Base-by-base conservation (phyloP, 2,797 vertebrate genomes). In the Sternotherus odoratus region DNA sequence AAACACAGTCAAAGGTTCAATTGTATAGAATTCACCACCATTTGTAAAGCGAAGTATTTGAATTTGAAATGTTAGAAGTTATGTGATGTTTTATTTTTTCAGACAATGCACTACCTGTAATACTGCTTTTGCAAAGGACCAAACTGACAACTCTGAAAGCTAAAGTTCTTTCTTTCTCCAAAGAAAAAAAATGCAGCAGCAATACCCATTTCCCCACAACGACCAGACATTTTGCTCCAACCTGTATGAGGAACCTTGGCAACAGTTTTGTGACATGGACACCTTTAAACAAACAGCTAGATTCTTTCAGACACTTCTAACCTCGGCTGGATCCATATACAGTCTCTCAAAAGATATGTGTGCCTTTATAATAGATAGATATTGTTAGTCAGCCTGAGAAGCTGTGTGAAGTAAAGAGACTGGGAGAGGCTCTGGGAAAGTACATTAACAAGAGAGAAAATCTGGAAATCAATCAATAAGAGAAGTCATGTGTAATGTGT, bases 291-390 rank as follows among this genome's bases (percentile, higher is more conserved):
- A 95, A 94, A 94, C 94, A 95, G 95, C 86, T 95, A 94, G 17
- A 95, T 95, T 97, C 90, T 89, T 96, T 93, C 86, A 94, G 83
- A 92, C 86, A 94, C 91, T 95, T 92, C 86, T 94, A 92, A 95
- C 90, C 94, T 94, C 87, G 6, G 86, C 80, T 79, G 80, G 95
- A 96, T 96, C 95, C 90, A 95, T 96, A 97, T 39, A 80, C 60
- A 95, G 94, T 80, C 91, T 96, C 90, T 94, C 94, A 66, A 95
- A 95, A 89, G 96, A 91, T 94, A 95, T 95, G 93, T 94, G 95
- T 90, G 95, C 91, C 94, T 96, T 92, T 96, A 95, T 95, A 96
- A 95, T 94, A 94, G 94, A 96, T 94, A 96, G 94, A 96, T 94
- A 96, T 77, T 96, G 95, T 97, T 96, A 96, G 94, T 95, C 82